Conservation (phyloP, 1,140 invertebrate species). For the Eupristina koningsbergeri region DNA sequence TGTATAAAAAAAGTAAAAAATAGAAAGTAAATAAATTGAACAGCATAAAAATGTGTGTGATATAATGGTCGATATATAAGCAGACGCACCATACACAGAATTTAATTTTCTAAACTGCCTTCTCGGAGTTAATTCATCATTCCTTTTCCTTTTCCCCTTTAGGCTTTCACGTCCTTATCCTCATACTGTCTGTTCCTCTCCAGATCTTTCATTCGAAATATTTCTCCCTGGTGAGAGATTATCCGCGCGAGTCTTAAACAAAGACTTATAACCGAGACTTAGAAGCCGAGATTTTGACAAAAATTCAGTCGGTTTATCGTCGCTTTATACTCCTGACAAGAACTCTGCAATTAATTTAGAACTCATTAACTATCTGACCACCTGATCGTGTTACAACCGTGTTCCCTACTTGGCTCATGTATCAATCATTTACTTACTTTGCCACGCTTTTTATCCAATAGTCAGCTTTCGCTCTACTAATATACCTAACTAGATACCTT, state of each 20-base stretch:
- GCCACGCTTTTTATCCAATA: background rate
- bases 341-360: slow-evolving; percentile 56
- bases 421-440: background rate
- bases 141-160: slow-evolving; percentile 24
- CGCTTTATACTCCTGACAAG: slow-evolving; percentile 27
- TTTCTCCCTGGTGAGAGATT: slow-evolving; percentile 54
- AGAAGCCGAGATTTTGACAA: slow-evolving; percentile 45
- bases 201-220: slow-evolving; percentile 34
- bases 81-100: no score
- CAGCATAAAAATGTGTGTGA: no score
- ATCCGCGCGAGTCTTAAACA: slow-evolving; percentile 61
- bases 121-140: background rate
- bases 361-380: slow-evolving; percentile 41
- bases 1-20: no score
- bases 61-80: no score
- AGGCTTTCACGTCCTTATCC: slow-evolving; percentile 16
- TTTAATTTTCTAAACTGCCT: no score
- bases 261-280: slow-evolving; percentile 56
- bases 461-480: background rate
- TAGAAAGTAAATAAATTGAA: no score
- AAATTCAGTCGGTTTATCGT: slow-evolving; percentile 51
- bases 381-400: slow-evolving; percentile 29
- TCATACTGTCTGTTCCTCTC: slow-evolving; percentile 28
- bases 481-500: no score
- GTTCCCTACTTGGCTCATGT: background rate